Evolutionary conservation across 2,113 vertebrate genomes (phyloP).

Genomic region (Orcinus orca): DNA sequence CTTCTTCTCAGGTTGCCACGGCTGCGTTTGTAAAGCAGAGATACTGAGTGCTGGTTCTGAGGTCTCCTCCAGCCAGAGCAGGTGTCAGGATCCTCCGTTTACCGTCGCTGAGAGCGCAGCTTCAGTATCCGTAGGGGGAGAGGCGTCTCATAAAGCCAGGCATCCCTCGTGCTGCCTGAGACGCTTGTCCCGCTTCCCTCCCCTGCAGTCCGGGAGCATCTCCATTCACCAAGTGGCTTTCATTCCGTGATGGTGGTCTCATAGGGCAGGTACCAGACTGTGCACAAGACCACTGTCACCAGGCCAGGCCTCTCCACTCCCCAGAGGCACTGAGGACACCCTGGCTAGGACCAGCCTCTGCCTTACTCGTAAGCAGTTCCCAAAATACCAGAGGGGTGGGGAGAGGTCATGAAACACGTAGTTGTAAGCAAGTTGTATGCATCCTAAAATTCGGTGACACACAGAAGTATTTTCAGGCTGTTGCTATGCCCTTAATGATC

Average conservation of each 20-base stretch:
- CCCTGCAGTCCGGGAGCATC: background rate
- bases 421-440: background rate
- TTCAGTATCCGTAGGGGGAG: background rate
- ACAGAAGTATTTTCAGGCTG: background rate
- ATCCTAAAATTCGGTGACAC: background rate
- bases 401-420: background rate
- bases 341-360: background rate
- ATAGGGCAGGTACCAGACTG: background rate
- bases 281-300: background rate
- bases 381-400: no score
- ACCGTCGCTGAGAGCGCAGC: background rate
- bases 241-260: background rate
- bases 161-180: background rate
- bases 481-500: background rate
- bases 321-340: background rate
- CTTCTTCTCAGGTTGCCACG: background rate
- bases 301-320: rapidly evolving
- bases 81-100: background rate
- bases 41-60: no score
- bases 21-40: background rate
- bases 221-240: background rate
- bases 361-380: background rate
- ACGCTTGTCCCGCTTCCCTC: background rate
- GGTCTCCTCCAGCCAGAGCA: background rate
- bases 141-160: background rate